Evolutionary conservation across 1,140 invertebrate genomes (phyloP), one percentile per base, ranked within the genome.

Genomic region (Aphidius gifuensis): DNA sequence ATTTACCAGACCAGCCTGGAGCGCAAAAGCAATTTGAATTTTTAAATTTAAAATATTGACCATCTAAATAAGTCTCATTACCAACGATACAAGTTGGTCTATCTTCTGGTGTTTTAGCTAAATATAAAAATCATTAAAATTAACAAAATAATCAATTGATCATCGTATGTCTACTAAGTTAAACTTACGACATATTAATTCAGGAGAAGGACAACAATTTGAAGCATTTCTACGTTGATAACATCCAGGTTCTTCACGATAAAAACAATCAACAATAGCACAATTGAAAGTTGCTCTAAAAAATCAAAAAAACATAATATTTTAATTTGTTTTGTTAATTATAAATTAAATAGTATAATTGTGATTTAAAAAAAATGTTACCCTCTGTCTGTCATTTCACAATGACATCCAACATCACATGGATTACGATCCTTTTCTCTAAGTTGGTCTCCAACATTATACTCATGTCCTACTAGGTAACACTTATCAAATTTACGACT

Each of bases 161-260:
- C 4, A 32, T 32, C 23, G 4, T 32, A 32, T 32, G 4, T 3
- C 23, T 32, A 32, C 2, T 32, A 1, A 5, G 54, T 49, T 60
- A 23, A 60, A 71, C 73, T 72, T 55, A 77, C 75, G 66, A 55
- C 75, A 77, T 38, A 70, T 50, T 49, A 32, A 1, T 40, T 53
- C 6, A 9, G 9, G 45, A 0, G 16, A 16, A 16, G 59, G 46
- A 57, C 75, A 77, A 45, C 75, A 77, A 0, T 40, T 0, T 8
- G 43, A 38, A 5, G 32, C 39, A 0, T 11, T 42, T 3, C 51
- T 3, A 54, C 9, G 68, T 4, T 0, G 0, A 32, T 66, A 74
- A 58, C 75, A 77, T n/a, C 56, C 64, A 11, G 47, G n/a, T 0
- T 16, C 16, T 5, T 5, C 2, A 16, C 16, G 16, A 3, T 6